Conservation (phyloP, 2,888 invertebrate species). For the Idaea biselata region DNA sequence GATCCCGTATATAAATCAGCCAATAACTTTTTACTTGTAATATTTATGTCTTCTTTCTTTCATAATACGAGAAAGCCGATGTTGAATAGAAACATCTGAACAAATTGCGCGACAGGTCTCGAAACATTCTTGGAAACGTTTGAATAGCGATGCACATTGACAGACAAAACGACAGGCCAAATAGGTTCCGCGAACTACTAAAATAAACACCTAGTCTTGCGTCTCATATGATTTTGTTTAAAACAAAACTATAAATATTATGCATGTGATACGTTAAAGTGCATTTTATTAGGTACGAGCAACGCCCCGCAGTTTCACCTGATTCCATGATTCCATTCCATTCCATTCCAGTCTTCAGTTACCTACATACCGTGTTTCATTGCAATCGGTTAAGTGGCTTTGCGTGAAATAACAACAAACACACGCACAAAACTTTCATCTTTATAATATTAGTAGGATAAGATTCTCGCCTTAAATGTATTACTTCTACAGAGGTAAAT, state of each 20-base stretch:
- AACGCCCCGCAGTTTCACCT: no score
- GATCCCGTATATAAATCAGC: no score
- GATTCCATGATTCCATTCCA: no score
- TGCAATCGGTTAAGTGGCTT: not conserved
- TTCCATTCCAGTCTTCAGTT: no score
- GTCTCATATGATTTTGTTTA: not conserved
- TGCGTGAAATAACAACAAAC: no score
- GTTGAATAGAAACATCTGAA: not conserved
- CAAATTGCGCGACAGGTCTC: not conserved
- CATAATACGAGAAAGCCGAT: not conserved
- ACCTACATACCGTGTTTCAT: not conserved
- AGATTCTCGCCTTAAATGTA: no score
- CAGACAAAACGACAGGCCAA: slow-evolving; percentile 15
- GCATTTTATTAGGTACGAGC: no score
- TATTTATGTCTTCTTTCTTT: not conserved
- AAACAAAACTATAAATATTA: not conserved
- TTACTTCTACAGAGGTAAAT: no score
- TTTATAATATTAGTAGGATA: no score
- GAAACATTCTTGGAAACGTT: not conserved
- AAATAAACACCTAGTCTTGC: slow-evolving; percentile 17
- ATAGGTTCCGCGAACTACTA: slow-evolving; percentile 14
- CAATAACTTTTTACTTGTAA: not conserved
- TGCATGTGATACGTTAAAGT: no score
- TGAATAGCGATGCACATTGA: slow-evolving; percentile 6
- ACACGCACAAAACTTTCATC: no score